Base-by-base conservation (phyloP, 2,113 vertebrate species). In the Sinocyclocheilus anshuiensis region DNA sequence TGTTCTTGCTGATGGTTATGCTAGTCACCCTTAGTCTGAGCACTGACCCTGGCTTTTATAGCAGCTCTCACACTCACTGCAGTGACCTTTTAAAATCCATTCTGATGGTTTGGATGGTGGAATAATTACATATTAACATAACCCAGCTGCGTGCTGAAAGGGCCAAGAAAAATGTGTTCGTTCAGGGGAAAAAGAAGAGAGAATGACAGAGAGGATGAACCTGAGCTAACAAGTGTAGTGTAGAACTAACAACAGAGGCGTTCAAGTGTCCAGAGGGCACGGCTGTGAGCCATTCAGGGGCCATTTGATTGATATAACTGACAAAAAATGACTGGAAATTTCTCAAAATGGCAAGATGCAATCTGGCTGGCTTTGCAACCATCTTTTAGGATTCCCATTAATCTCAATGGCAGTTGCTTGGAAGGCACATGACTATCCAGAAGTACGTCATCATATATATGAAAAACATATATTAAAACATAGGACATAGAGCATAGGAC, bases 101-200 rank as follows among this genome's bases (percentile, higher is more conserved):
- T 82, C 39, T 81, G 39, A 42, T 18, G 79, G 39, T 81, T 81
- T 82, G 61, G 8, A 69, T 18, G 10, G 61, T 29, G 24, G 5
- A 69, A 50, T 82, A 82, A 50, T 82, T 82, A 33, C 63, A 82
- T 33, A 69, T 82, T 82, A 69, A 69, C 61, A 69, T 50, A 69
- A 82, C 24, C 45, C 61, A 69, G 80, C 42, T 79, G n/a, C 12
- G 26, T 29, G n/a, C 42, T 22, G 57, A 80, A 63, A 80, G 22
- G 57, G 29, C 22, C 57, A 80, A 80, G 29, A 22, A 69, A 29
- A 69, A 81, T 22, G 15, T 69, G 24, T 53, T 33, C 16, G 9
- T 50, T 67, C 61, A 22, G 80, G 12, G 61, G 24, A 81, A 33
- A 45, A 4, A 50, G 80, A 81, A 81, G 42, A 18, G 39, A 22